A percentile compares a stretch with the other conserved stretches of the same genome.
Conservation (phyloP, 2,113 vertebrate genomes). For the Etheostoma cragini region DNA sequence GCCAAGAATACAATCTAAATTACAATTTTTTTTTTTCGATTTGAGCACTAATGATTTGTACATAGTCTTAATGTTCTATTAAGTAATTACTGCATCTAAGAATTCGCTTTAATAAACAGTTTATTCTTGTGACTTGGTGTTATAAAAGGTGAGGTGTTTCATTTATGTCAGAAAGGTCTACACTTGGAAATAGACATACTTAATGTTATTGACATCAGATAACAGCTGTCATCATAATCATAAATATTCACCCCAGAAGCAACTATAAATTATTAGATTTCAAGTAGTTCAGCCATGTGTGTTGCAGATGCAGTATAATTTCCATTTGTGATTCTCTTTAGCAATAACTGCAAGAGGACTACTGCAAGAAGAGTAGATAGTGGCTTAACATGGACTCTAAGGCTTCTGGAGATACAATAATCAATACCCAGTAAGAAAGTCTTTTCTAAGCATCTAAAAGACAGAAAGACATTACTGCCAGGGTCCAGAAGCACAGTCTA, state of each 20-base stretch:
- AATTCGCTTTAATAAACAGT: conserved; percentile 47
- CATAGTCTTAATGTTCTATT: not conserved
- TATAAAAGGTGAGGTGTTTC: not conserved
- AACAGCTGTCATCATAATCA: not conserved
- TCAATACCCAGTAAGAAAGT: not conserved
- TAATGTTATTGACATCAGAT: not conserved
- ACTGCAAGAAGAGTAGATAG: not conserved
- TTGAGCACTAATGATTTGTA: conserved; percentile 21
- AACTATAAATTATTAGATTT: not conserved
- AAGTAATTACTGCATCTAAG: conserved; percentile 14
- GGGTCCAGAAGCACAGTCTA: not conserved
- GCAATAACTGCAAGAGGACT: not conserved
- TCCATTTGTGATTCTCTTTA: not conserved
- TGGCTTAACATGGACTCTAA: not conserved
- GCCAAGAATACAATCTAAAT: not conserved
- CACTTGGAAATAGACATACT: not conserved
- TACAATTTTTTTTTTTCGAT: too few species aligned
- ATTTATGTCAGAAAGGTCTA: not conserved
- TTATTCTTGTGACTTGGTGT: conserved; percentile 1
- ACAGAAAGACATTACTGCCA: not conserved
- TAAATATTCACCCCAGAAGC: not conserved
- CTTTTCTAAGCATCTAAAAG: not conserved
- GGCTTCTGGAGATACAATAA: not conserved
- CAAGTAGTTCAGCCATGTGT: not conserved
- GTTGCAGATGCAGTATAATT: not conserved